Evolutionary conservation across 2,113 vertebrate species (phyloP), one percentile per base, ranked within the genome.

Genomic region (Mus spicilegus): DNA sequence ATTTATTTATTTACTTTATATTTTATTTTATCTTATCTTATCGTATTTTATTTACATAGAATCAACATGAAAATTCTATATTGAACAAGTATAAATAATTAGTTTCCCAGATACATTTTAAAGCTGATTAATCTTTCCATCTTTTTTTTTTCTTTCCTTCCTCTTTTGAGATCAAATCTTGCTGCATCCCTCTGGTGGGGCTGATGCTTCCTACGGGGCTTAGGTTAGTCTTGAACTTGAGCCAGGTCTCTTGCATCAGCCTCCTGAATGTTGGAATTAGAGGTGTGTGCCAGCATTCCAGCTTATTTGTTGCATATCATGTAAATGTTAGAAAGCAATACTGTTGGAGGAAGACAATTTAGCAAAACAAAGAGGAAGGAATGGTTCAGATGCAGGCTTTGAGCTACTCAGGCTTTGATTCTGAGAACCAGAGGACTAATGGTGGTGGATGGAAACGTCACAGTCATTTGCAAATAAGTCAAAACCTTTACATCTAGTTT

Each of bases 291-390:
- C 22, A 42, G 28, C 26, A 42, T 73, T 14, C 24, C 39, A n/a
- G 24, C 69, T 73, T 1, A 42, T 2, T 56, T 73, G 26, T 17
- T 54, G 7, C 2, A 28, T n/a, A 10, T 28, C 42, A 46, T 46
- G 58, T 26, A 63, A 84, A 63, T 42, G 5, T 28, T 70, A 33
- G 51, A 82, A 49, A 46, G 61, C 3, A 70, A 26, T 51, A 42
- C 36, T 39, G 22, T 16, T 22, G 56, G 42, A 42, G 20, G 63
- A 49, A 39, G n/a, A 87, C 78, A 77, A 77, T 91, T 81, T 89
- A 65, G 89, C 22, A 86, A 91, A 92, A 58, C 19, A 65, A 82
- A 84, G 22, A 84, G 91, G 81, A 92, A 67, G 17, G 51, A 77
- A 49, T 76, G 8, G 56, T 85, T 54, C 56, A 39, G 67, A 80